Evolutionary conservation across 2,113 vertebrate species (phyloP).

Genomic region (Columba janthina): DNA sequence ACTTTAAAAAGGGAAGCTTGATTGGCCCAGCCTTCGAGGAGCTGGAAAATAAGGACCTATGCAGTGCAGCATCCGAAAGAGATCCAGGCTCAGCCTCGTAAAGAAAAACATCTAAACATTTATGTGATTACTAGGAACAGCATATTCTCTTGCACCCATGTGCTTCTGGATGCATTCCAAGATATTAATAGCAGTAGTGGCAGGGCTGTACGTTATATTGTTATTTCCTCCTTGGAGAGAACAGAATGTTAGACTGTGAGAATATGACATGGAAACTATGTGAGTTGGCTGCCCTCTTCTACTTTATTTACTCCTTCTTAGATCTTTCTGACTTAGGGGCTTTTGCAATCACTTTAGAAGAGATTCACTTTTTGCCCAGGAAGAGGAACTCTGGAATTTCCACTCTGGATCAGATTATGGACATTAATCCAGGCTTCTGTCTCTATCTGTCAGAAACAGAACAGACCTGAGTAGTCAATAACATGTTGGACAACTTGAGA

Average conservation of each 20-base stretch:
- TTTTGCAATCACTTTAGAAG: conserved; percentile 46
- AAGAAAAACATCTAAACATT: conserved; percentile 49
- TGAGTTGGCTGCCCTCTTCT: conserved; percentile 34
- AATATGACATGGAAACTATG: conserved; percentile 74
- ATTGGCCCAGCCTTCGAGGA: neutral
- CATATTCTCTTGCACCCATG: conserved; percentile 56
- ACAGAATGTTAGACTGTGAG: conserved; percentile 73
- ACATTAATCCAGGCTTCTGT: neutral
- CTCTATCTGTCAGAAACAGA: neutral
- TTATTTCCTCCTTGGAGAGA: conserved; percentile 72
- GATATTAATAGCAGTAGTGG: conserved; percentile 76
- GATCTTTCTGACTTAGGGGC: conserved; percentile 45
- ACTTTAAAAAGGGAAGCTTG: conserved; percentile 17
- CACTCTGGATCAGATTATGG: neutral
- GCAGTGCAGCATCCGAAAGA: conserved; percentile 12
- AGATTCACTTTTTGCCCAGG: conserved; percentile 3
- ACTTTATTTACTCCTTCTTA: conserved; percentile 63
- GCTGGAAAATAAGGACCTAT: conserved; percentile 57
- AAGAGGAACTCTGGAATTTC: neutral
- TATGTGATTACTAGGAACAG: conserved; percentile 57
- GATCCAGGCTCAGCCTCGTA: neutral
- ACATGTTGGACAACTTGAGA: neutral
- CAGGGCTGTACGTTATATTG: conserved; percentile 69
- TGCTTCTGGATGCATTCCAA: conserved; percentile 63
- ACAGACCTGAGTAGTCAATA: neutral